Base-by-base conservation (phyloP, 2,888 invertebrate species). In the Dioctria linearis region DNA sequence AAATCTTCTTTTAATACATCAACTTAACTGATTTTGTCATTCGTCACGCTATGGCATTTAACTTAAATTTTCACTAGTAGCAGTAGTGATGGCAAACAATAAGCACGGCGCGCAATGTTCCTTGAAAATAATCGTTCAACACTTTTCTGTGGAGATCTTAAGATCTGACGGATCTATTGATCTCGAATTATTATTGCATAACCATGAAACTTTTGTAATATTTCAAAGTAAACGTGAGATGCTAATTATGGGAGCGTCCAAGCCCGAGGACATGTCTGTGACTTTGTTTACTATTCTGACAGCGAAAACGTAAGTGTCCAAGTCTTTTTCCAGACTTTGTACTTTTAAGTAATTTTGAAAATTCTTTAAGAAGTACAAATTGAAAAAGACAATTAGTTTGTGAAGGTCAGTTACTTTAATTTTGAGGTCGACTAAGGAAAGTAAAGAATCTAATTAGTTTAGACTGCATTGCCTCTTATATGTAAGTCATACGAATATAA, bases 191-290 rank as follows among this genome's bases (percentile, higher is more conserved):
- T 65, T 40, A 9, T 51, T 69, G 51, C 49, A 51, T 69, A 69
- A 51, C 9, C 9, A 54, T 11, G 11, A 37, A 69, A 11, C 46
- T 69, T 37, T 49, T 37, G 51, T 37, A 25, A 69, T 69, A 69
- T 46, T 51, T 69, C 69, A 69, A 59, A 73, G 73, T 9, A 73
- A 73, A 73, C 73, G 73, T 73, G 73, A 73, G 73, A 73, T 73
- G 73, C 25, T 73, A 73, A 73, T 73, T 73, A 73, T 59, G 40
- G 73, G 73, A 25, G 73, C 59, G 73, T 42, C 59, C 54, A 54
- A 54, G 11, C 6, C 54, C 40, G 42, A 73, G 43, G 8, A n/a
- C 5, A 43, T 57, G 73, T 73, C 42, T 59, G 9, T 42, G 39
- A 59, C 25, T 73, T 39, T 73, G 37, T 59, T 59, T 57, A n/a